Evolutionary conservation across 2,888 invertebrate species (phyloP), one percentile per base, ranked within the genome.

Genomic region (Criorhina ranunculi): DNA sequence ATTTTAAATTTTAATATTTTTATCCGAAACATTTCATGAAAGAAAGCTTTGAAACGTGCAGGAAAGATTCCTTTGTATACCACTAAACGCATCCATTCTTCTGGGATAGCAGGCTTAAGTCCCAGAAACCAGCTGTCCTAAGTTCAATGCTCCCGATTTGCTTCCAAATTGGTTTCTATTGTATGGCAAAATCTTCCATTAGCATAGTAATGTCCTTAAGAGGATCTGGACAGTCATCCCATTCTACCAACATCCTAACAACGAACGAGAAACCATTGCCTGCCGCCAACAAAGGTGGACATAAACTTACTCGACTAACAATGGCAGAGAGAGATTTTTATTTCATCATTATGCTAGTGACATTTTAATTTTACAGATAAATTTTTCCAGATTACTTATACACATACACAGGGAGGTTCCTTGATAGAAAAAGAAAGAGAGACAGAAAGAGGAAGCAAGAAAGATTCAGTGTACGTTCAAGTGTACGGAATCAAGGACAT

Each of bases 341-440:
- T 80, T 80, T 85, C 69, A 75, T 80, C 80, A 80, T 80, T 80
- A 80, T 80, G 75, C 70, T 76, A 60, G 75, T 85, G 85, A 85
- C 85, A 80, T 75, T 85, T 85, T 85, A 85, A 85, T 85, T 85
- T 85, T 59, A 31, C 70, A 80, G 70, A 85, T 85, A 85, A 80
- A 80, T 85, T 80, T 60, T 40, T 37, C 33, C 24, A 66, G 70
- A 82, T 77, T 69, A 81, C 67, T 59, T 15, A 35, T 9, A 19
- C 46, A 46, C 42, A 31, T 5, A 7, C 35, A 55, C 46, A 64
- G 12, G 42, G 33, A 40, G 35, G 72, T 12, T 15, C 40, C 46
- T 1, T 7, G 42, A 24, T 17, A 29, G 15, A 53, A 11, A 15
- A 12, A 42, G 1, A n/a, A 24, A 0, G 29, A 3, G 37, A n/a